Evolutionary conservation across 2,797 vertebrate genomes (phyloP).

Genomic region (Calcarius lapponicus): DNA sequence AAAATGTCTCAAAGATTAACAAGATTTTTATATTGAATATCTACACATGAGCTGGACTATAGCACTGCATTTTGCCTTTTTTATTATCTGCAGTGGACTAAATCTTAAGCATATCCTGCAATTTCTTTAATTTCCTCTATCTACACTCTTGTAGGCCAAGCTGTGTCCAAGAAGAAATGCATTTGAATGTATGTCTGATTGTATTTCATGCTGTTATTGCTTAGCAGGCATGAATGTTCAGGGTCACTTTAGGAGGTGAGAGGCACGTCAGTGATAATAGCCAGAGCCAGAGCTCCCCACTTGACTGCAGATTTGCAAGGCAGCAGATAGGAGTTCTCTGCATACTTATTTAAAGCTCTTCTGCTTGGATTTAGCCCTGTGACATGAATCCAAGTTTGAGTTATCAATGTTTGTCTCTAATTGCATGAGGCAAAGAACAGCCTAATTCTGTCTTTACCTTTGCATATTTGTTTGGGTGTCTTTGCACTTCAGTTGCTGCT

Average conservation of each 20-base stretch:
- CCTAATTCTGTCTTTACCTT: slow-evolving; percentile 33
- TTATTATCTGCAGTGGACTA: background rate
- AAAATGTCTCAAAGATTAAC: background rate
- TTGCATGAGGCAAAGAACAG: background rate
- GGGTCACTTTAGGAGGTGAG: slow-evolving; percentile 34
- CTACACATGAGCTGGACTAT: background rate
- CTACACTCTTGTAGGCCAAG: background rate
- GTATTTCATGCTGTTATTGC: background rate
- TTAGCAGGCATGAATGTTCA: slow-evolving; percentile 26
- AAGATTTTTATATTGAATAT: background rate
- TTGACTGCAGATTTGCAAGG: slow-evolving; percentile 45
- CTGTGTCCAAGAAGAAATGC: background rate
- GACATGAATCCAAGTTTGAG: slow-evolving; percentile 10
- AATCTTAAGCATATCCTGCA: background rate
- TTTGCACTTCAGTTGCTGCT: background rate
- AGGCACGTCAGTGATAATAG: slow-evolving; percentile 15
- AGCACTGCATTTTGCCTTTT: background rate
- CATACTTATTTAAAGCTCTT: slow-evolving; percentile 34
- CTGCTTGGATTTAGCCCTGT: slow-evolving; percentile 27
- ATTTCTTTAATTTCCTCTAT: background rate
- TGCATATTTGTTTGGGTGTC: slow-evolving; percentile 5
- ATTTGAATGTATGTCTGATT: slow-evolving; percentile 9
- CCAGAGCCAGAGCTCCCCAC: slow-evolving; percentile 15
- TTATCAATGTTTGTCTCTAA: slow-evolving; percentile 10
- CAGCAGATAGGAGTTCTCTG: slow-evolving; percentile 37